Evolutionary conservation across 2,888 invertebrate species (phyloP), one percentile per base, ranked within the genome.

Genomic region (Eurytoma californica): DNA sequence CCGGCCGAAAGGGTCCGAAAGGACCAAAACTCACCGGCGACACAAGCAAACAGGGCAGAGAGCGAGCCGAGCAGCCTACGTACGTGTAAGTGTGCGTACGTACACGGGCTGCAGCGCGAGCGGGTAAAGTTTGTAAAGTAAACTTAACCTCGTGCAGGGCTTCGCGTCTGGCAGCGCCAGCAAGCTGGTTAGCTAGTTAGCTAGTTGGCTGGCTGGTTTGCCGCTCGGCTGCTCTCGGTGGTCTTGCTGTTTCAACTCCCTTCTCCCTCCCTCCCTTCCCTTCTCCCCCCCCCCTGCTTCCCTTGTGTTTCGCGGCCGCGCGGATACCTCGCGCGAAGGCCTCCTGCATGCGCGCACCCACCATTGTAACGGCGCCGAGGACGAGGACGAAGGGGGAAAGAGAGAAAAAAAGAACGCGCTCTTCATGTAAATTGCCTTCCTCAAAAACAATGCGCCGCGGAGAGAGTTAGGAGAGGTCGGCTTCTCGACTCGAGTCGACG

Each of bases 171-270:
- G 65, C 55, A 72, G 12, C 63, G 55, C 53, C 72, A 53, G 81
- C 82, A 82, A 82, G 82, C 80, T 81, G 83, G 82, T 82, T 82
- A 82, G 80, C 80, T 82, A 80, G 82, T 80, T 81, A 75, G 77
- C 65, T 68, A 70, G 76, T 65, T 82, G 55, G 80, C 24, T 49
- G 66, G 75, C 76, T 82, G 82, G 83, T 84, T 84, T 84, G 83
- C 76, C 80, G 83, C 82, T 83, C 82, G 80, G 83, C 82, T 85
- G 82, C 82, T 84, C 82, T 83, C 80, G 82, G 82, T 83, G 85
- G 86, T 86, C 85, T 86, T 87, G 86, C 87, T 88, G 85, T 86
- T 87, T 86, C 84, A 86, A 86, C 86, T 86, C 83, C 79, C 63
- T 73, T 14, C 61, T 47, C 30, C 79, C 74, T 63, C 53, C 81